Base-by-base conservation (phyloP, 2,113 vertebrate species). In the Lipophrys pholis region DNA sequence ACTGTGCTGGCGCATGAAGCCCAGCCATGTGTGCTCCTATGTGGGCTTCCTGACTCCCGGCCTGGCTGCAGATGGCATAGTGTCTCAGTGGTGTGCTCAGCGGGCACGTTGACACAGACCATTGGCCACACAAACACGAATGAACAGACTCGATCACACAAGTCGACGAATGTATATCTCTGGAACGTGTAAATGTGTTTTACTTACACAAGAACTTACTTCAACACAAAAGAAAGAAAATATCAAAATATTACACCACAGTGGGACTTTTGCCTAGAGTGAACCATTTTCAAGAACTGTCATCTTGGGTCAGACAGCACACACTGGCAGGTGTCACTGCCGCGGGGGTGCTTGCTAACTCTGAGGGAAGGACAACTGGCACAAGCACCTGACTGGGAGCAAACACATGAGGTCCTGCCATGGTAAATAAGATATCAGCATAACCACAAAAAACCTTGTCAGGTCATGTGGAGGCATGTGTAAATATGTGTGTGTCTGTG, bases 41-140 rank as follows among this genome's bases (percentile, higher is more conserved):
- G 79, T 90, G 87, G 89, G 91, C 91, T 92, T 94, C 93, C 94
- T 94, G 93, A 92, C 87, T 93, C 90, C 91, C 90, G 74, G 89
- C 87, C 87, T 80, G 81, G 83, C 53, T 89, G 84, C 93, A 94
- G 94, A 94, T 94, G 94, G 92, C 84, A 72, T 68, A 56, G 74
- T 71, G 81, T 92, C 87, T 87, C 89, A 90, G 81, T 55, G 58
- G 85, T 86, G 84, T 46, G 79, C 85, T 89, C 89, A 83, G 75
- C 75, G 68, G 76, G 80, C 82, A 73, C 60, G 67, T 60, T 80
- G 78, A 89, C 91, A 90, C 80, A 83, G 84, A 80, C 59, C 60
- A 56, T 66, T 35, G 75, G 86, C 74, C 80, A 83, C 82, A 87
- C 69, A 49, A 53, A 85, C 63, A 87, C 69, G 73, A 15, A 48